These are phyloP conservation scores for Agrotis exclamationis DNA, from an alignment of 2,888 invertebrate species.

Conservation along the genomic window DNA sequence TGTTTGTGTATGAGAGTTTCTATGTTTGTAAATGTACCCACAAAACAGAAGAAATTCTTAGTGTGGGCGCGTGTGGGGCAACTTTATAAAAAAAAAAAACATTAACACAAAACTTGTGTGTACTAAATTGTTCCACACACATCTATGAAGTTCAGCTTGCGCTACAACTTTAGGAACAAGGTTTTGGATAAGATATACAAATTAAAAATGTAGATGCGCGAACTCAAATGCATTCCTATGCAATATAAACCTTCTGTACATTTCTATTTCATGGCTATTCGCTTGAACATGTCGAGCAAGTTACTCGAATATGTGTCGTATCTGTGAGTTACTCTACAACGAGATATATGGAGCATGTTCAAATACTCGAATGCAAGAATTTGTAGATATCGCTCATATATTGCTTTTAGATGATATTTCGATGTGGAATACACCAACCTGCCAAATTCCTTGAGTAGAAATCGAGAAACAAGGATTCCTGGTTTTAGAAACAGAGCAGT, in stretches of 20 bases:
- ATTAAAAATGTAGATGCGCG: too few species aligned
- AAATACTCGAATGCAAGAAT: neutral
- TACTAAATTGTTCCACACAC: too few species aligned
- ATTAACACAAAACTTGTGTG: too few species aligned
- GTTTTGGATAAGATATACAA: too few species aligned
- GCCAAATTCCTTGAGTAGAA: neutral
- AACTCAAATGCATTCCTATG: too few species aligned
- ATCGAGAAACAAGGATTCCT: neutral
- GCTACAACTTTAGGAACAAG: too few species aligned
- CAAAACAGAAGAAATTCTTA: too few species aligned
- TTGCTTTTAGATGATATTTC: neutral
- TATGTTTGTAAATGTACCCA: too few species aligned
- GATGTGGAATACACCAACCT: neutral
- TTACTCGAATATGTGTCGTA: slow-evolving; percentile 12
- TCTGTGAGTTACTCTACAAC: neutral
- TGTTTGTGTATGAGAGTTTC: too few species aligned
- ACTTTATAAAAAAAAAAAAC: too few species aligned
- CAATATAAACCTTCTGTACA: neutral
- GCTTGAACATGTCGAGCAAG: slow-evolving; percentile 3
- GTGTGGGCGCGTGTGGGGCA: too few species aligned
- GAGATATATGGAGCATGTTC: neutral
- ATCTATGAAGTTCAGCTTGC: too few species aligned
- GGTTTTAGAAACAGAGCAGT: neutral
- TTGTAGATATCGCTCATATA: neutral
- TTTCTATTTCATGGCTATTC: neutral